Percentiles rank a stretch among this genome's conserved stretches.
phyloP scores from a whole-genome alignment of 2,888 invertebrate species.

The Volucella inanis region DNA sequence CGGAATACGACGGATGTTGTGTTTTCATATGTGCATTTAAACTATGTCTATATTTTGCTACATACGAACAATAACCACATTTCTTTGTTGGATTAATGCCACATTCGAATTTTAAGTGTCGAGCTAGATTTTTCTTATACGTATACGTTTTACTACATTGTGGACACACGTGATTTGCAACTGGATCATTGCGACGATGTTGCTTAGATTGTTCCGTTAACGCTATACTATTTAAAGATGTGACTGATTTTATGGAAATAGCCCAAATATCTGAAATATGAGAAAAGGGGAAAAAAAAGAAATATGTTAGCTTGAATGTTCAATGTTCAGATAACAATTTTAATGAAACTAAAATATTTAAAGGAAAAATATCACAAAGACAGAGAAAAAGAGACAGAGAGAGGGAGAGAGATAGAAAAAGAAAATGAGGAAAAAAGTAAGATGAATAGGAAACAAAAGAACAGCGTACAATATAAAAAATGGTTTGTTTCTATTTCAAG shows the following conservation, averaged over 20 bases:
- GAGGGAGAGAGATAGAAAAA: background rate
- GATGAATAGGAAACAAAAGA: conserved; percentile 11
- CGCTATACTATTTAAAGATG: conserved; percentile 81
- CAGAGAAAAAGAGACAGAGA: conserved; percentile 2
- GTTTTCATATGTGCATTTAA: conserved; percentile 84
- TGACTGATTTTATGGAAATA: conserved; percentile 81
- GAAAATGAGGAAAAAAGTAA: background rate
- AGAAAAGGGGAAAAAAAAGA: conserved; percentile 31
- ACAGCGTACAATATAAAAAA: background rate
- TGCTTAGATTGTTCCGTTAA: conserved; percentile 71
- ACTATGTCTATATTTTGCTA: conserved; percentile 84
- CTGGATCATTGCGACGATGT: conserved; percentile 29
- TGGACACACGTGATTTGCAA: conserved; percentile 83
- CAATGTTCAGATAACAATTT: background rate
- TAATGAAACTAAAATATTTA: conserved; percentile 10
- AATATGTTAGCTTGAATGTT: conserved; percentile 56
- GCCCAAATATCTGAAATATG: conserved; percentile 80
- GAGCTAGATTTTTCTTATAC: conserved; percentile 85
- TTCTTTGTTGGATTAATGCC: conserved; percentile 85
- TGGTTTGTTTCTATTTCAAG: background rate
- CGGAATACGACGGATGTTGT: conserved; percentile 79
- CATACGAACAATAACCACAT: conserved; percentile 84
- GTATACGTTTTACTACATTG: conserved; percentile 85
- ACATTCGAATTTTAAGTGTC: conserved; percentile 85
- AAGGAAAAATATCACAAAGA: conserved; percentile 3